These are phyloP conservation scores for Onchidella celtica DNA, from an alignment of 2,888 invertebrate genomes.

Conservation along the genomic window DNA sequence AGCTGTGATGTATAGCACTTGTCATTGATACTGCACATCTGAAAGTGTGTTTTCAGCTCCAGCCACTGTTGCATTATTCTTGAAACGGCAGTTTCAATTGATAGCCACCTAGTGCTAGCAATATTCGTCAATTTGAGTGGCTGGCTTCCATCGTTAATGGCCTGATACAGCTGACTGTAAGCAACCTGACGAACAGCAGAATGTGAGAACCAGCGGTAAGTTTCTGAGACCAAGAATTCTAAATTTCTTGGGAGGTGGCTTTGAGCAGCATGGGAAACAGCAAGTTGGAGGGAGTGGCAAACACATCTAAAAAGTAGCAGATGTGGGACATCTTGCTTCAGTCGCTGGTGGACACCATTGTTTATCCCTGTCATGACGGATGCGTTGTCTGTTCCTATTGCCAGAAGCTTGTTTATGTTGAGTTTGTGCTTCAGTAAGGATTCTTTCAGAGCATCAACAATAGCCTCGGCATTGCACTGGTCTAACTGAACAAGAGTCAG, in stretches of 20 bases:
- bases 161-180: neutral
- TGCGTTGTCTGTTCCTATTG: neutral
- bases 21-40: neutral
- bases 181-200: neutral
- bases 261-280: neutral
- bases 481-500: neutral
- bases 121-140: neutral
- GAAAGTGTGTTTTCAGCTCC: slow-evolving; percentile 4
- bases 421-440: neutral
- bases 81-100: neutral
- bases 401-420: neutral
- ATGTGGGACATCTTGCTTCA: neutral
- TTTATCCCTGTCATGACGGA: neutral
- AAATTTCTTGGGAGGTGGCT: neutral
- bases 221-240: slow-evolving; percentile 11
- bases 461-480: neutral
- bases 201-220: slow-evolving; percentile 1
- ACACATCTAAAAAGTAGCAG: neutral
- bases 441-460: neutral
- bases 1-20: neutral
- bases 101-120: neutral
- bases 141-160: neutral
- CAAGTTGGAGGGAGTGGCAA: neutral
- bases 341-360: neutral
- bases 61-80: neutral